Evolutionary conservation across 2,113 vertebrate species (phyloP), one percentile per base, ranked within the genome.

Genomic region (Cephalophus harveyi): DNA sequence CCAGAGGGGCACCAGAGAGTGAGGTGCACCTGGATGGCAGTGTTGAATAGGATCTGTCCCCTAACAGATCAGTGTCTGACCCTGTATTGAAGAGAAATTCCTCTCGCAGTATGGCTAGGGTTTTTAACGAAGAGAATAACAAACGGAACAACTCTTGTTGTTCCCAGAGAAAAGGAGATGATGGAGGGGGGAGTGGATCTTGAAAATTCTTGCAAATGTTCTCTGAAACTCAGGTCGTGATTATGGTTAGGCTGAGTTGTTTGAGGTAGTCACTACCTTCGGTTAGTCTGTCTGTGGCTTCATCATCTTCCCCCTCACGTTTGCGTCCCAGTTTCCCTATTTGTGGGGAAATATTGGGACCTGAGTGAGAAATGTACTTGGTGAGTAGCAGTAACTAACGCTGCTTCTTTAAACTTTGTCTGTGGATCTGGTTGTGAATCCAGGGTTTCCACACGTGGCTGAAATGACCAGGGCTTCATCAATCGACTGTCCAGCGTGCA

Each of bases 331-430:
- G 1, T 16, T 54, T 87, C 21, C 55, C n/a, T 16, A 0, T 4
- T 5, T 13, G 48, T 48, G 19, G 54, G 64, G 60, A 33, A 8
- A 54, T 59, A 6, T 2, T 67, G 84, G 25, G 36, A n/a, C n/a
- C 30, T 15, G 8, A 62, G 15, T 57, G 92, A 85, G 52, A 43
- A 7, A 11, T 89, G 21, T 52, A 94, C 57, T 62, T 91, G 87
- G 52, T 85, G 87, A 97, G 59, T 64, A 95, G 88, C 46, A 81
- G 91, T 59, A 97, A 87, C 36, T 33, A 4, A 71, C 55, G 79
- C 52, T 71, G 7, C 30, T 15, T 43, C 43, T 3, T 78, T 46
- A 79, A 85, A 43, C 19, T 78, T 93, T 93, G 78, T 43, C 71
- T 91, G 19, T 91, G 91, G 83, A 71, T 92, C 83, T 86, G 95